Percentiles rank a stretch among this genome's conserved stretches.
Conservation (phyloP, 2,888 invertebrate genomes). For the Caenorhabditis drosophilae region DNA sequence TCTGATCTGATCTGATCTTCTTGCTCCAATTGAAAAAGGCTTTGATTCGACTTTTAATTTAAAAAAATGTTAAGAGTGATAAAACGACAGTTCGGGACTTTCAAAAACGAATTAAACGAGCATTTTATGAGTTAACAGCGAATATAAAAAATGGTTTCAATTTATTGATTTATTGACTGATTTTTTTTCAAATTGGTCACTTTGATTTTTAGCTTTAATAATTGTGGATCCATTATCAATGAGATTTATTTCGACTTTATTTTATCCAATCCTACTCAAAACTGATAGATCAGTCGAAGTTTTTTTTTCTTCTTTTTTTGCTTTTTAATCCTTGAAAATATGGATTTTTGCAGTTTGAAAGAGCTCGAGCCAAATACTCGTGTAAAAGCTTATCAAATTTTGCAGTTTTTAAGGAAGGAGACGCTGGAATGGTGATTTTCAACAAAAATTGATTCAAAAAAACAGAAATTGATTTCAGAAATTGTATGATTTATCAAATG, state of each 20-base stretch:
- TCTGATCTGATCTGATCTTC: too few relatives aligned
- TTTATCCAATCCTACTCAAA: constrained; percentile 11
- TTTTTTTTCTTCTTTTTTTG: too few relatives aligned
- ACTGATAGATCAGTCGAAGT: constrained; percentile 2
- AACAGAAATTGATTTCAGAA: constrained; percentile 12
- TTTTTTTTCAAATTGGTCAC: too few relatives aligned
- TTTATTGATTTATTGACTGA: background rate
- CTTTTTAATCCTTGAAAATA: too few relatives aligned
- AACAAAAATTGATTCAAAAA: too few relatives aligned
- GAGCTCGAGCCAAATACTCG: background rate
- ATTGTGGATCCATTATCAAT: constrained; percentile 29
- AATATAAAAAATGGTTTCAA: constrained; percentile 12
- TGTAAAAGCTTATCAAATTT: constrained; percentile 7
- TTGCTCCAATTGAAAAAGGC: too few relatives aligned
- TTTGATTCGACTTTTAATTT: too few relatives aligned
- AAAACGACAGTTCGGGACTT: constrained; percentile 9
- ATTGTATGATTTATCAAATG: constrained; percentile 17
- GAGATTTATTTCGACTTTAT: constrained; percentile 24
- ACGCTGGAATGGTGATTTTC: constrained; percentile 11
- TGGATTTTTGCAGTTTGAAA: background rate
- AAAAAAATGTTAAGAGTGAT: background rate
- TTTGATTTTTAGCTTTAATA: constrained; percentile 13
- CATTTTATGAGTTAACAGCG: constrained; percentile 19
- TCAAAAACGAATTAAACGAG: constrained; percentile 17
- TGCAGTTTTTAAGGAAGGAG: constrained; percentile 10